A percentile compares a stretch with the other conserved stretches of the same genome.
These are phyloP conservation scores for Sigmodon hispidus DNA, from an alignment of 2,113 vertebrate genomes.

Conservation along the genomic window DNA sequence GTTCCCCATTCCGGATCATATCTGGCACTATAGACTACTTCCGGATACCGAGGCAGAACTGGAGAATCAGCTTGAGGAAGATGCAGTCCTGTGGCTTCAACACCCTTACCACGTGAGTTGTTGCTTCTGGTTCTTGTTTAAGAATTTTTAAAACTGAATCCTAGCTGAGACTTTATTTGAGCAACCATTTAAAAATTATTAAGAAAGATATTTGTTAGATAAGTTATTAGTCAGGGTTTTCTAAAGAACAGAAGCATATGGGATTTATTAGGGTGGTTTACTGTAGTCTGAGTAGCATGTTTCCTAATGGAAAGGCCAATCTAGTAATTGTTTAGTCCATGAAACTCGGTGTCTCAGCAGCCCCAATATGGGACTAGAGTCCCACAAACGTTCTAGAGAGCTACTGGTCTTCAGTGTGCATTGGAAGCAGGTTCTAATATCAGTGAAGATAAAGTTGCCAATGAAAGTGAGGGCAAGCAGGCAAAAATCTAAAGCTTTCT, in stretches of 20 bases:
- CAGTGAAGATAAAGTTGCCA: background rate
- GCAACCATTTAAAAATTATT: background rate
- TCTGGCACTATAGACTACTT: constrained; percentile 94
- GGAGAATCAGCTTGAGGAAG: constrained; percentile 91
- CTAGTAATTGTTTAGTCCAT: background rate
- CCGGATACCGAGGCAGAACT: constrained; percentile 91
- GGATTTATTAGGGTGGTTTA: background rate
- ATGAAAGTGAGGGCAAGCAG: background rate
- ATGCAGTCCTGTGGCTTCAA: constrained; percentile 94
- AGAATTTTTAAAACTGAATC: background rate
- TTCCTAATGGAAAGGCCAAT: background rate
- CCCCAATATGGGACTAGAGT: background rate
- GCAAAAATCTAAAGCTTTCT: background rate
- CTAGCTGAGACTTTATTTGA: background rate
- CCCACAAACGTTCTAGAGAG: background rate
- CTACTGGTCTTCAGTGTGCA: background rate
- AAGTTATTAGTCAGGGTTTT: background rate
- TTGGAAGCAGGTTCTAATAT: background rate
- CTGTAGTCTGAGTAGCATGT: background rate
- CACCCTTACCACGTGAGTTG: constrained; percentile 92
- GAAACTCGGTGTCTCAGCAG: background rate
- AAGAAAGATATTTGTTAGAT: background rate
- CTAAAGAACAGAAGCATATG: background rate
- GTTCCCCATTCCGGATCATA: constrained; percentile 86
- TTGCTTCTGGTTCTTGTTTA: background rate